Evolutionary conservation across 2,113 vertebrate genomes (phyloP), one percentile per base, ranked within the genome.

Genomic region (Corythoichthys intestinalis): DNA sequence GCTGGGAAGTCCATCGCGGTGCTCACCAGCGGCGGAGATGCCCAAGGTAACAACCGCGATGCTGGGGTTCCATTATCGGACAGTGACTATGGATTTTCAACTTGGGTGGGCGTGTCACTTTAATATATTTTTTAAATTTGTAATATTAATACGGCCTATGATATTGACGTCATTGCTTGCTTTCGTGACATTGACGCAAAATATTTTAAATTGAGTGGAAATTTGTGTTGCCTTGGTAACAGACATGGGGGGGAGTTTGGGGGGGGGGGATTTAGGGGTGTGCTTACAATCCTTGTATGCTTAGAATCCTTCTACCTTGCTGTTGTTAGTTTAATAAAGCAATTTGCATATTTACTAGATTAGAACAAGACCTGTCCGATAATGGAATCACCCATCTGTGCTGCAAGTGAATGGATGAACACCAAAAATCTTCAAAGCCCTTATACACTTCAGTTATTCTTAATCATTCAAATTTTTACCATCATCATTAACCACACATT

Each of bases 1-100:
- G 83, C 86, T 0, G 95, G 94, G 3, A 97, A 96, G 78, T 92
- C 90, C 83, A 97, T 98, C 81, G 95, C 88, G 3, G 96, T 97
- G 63, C 88, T 98, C 77, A 98, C 96, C 60, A 98, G 96, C 82
- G 96, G 96, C 57, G 96, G 95, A 69, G 96, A 98, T 94, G 96
- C 96, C 47, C 96, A 97, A 93, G 96, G 96, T 96, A 94, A 67
- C 2, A 20, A 12, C 1, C 1, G 2, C 1, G 2, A 1, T 0
- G 0, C 0, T 0, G 0, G 50, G 2, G 48, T 72, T 78, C 74
- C 80, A 66, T 77, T 66, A 74, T 70, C 78, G 78, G 82, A 84
- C 71, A 64, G 2, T 4, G 44, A 1, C 8, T 34, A 6, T 8
- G 2, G 47, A 1, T 44, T 8, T 44, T 44, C 41, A 44, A 44